phyloP scores from a whole-genome alignment of 1,140 invertebrate genomes.

The Aphelinus atriplicis region DNA sequence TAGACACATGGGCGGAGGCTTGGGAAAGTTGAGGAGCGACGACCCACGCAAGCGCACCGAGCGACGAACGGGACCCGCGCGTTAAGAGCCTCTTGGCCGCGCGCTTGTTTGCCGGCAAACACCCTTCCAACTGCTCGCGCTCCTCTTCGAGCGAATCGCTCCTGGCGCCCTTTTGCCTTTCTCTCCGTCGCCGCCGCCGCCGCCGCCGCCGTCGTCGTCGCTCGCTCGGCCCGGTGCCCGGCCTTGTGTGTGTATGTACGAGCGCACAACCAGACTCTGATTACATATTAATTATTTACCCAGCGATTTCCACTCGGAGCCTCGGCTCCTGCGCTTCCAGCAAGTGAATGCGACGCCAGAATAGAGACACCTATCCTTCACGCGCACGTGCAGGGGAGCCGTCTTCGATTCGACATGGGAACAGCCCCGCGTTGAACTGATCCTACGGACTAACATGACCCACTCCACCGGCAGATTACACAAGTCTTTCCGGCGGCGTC shows the following conservation, averaged over 20 bases:
- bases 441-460: no score
- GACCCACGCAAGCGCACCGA: constrained; percentile 27
- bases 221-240: background rate
- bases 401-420: no score
- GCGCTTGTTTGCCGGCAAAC: constrained; percentile 58
- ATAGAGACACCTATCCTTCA: no score
- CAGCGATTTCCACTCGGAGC: constrained; percentile 44
- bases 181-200: constrained; percentile 10
- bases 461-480: no score
- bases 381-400: no score
- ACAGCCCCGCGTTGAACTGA: no score
- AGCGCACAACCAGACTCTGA: constrained; percentile 56
- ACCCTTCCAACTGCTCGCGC: constrained; percentile 55
- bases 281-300: constrained; percentile 65
- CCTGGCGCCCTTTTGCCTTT: constrained; percentile 55
- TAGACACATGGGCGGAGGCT: background rate
- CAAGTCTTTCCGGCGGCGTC: no score
- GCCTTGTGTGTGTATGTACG: constrained; percentile 18
- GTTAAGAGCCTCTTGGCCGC: constrained; percentile 54
- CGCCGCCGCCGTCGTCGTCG: constrained; percentile 19
- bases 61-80: constrained; percentile 25
- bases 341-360: background rate
- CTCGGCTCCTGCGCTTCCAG: background rate
- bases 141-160: constrained; percentile 43
- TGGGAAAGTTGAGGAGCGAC: constrained; percentile 25